Evolutionary conservation across 2,888 invertebrate species (phyloP).

Genomic region (Patella depressa): DNA sequence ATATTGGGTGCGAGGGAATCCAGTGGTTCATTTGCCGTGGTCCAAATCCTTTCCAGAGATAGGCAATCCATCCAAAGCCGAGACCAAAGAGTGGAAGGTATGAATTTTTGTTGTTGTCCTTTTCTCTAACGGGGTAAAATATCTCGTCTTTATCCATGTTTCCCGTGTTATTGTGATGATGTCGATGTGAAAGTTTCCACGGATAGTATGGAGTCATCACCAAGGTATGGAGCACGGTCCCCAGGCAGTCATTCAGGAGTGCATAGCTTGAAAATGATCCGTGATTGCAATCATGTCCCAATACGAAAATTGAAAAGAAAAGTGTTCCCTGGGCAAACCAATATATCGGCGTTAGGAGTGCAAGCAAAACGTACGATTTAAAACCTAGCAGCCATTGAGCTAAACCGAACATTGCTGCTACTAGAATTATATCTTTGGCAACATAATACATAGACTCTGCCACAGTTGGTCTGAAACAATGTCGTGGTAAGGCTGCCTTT

Average conservation of each 20-base stretch:
- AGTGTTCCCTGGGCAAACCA: slow-evolving; percentile 65
- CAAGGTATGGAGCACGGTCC: slow-evolving; percentile 58
- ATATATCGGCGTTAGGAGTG: slow-evolving; percentile 49
- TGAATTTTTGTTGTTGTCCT: slow-evolving; percentile 32
- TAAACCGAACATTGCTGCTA: slow-evolving; percentile 40
- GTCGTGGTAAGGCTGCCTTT: slow-evolving; percentile 48
- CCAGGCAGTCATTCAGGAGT: slow-evolving; percentile 59
- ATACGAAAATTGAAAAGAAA: slow-evolving; percentile 63
- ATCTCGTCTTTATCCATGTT: slow-evolving; percentile 68
- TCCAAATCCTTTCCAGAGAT: slow-evolving; percentile 59
- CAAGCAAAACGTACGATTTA: slow-evolving; percentile 19
- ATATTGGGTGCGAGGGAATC: slow-evolving; percentile 43
- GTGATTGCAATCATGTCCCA: slow-evolving; percentile 68
- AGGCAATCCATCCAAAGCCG: slow-evolving; percentile 62
- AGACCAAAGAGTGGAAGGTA: slow-evolving; percentile 45
- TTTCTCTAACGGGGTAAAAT: slow-evolving; percentile 62
- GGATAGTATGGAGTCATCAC: slow-evolving; percentile 64
- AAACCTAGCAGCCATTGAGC: slow-evolving; percentile 33
- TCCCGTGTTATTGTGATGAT: slow-evolving; percentile 66
- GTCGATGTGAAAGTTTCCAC: slow-evolving; percentile 65
- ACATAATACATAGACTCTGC: slow-evolving; percentile 59
- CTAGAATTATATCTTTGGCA: slow-evolving; percentile 52
- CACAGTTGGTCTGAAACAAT: slow-evolving; percentile 58
- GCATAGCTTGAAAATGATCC: slow-evolving; percentile 61
- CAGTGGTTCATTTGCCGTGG: slow-evolving; percentile 50